Evolutionary conservation across 2,113 vertebrate species (phyloP).

Genomic region (Bos taurus): DNA sequence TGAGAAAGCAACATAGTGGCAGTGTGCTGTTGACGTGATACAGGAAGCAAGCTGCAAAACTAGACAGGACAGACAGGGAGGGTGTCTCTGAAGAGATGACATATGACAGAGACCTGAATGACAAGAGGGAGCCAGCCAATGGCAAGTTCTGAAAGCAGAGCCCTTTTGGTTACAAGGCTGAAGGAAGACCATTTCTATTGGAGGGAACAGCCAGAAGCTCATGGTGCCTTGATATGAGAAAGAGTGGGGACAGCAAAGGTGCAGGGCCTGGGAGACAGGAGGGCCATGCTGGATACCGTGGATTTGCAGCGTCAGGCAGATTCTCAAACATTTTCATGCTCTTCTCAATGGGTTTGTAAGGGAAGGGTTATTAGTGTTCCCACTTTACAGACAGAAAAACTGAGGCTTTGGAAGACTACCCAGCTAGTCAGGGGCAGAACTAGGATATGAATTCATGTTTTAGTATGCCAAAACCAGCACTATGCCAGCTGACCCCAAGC

Average conservation of each 20-base stretch:
- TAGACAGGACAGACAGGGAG: not conserved
- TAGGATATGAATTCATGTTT: too few relatives aligned
- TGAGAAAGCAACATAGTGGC: not conserved
- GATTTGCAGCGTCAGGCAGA: not conserved
- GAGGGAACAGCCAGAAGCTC: not conserved
- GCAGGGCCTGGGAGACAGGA: not conserved
- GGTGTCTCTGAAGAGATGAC: not conserved
- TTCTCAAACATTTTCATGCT: rapidly evolving
- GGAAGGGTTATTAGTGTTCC: not conserved
- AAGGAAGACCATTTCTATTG: not conserved
- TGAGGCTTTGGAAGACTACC: not conserved
- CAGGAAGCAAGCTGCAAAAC: not conserved
- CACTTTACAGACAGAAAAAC: not conserved
- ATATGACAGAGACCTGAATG: not conserved
- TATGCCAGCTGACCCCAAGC: not conserved
- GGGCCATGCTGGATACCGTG: rapidly evolving
- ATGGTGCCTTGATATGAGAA: not conserved
- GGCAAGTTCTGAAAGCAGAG: not conserved
- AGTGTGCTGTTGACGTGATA: rapidly evolving
- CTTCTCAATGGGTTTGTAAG: not conserved
- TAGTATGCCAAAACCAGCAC: too few relatives aligned
- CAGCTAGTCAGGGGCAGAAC: too few relatives aligned
- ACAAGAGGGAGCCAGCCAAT: not conserved
- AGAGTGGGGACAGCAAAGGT: too few relatives aligned
- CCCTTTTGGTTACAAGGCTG: not conserved